Conservation (phyloP, 2,113 vertebrate genomes). For the Verasper variegatus region DNA sequence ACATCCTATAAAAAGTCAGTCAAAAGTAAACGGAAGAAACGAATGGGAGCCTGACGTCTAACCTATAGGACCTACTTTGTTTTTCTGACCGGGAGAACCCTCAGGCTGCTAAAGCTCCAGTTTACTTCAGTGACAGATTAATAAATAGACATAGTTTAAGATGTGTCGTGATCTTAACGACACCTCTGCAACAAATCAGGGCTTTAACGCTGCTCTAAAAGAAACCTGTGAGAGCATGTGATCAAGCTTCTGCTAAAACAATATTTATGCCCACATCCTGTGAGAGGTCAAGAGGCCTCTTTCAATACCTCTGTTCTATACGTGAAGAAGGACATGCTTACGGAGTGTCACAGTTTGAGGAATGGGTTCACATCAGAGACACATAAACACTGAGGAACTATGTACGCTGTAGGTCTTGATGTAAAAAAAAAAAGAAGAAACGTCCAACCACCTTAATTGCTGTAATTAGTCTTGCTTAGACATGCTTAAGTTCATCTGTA, state of each 20-base stretch:
- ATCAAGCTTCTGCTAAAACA: slow-evolving; percentile 39
- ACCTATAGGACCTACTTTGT: slow-evolving; percentile 9
- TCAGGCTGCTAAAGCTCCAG: neutral
- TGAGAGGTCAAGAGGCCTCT: slow-evolving; percentile 27
- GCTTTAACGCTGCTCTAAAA: slow-evolving; percentile 17
- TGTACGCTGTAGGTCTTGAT: slow-evolving; percentile 13
- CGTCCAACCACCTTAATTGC: neutral
- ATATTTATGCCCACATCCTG: slow-evolving; percentile 54
- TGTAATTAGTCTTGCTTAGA: neutral
- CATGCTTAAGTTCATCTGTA: neutral
- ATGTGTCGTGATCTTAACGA: slow-evolving; percentile 35
- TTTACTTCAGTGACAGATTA: slow-evolving; percentile 24
- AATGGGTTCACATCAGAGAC: slow-evolving; percentile 41
- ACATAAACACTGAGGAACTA: slow-evolving; percentile 38
- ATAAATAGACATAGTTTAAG: slow-evolving; percentile 42
- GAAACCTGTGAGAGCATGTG: slow-evolving; percentile 22
- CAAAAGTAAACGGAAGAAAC: slow-evolving; percentile 8
- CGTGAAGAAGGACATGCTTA: slow-evolving; percentile 53
- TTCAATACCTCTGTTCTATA: slow-evolving; percentile 28
- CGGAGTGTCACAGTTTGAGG: slow-evolving; percentile 39
- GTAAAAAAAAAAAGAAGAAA: neutral
- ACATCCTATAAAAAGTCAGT: slow-evolving; percentile 5
- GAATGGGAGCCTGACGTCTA: neutral
- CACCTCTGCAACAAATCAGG: slow-evolving; percentile 31
- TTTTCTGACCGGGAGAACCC: slow-evolving; percentile 16